Percentiles rank a stretch among this genome's conserved stretches.
phyloP scores from a whole-genome alignment of 2,113 vertebrate species.

The Lathamus discolor region DNA sequence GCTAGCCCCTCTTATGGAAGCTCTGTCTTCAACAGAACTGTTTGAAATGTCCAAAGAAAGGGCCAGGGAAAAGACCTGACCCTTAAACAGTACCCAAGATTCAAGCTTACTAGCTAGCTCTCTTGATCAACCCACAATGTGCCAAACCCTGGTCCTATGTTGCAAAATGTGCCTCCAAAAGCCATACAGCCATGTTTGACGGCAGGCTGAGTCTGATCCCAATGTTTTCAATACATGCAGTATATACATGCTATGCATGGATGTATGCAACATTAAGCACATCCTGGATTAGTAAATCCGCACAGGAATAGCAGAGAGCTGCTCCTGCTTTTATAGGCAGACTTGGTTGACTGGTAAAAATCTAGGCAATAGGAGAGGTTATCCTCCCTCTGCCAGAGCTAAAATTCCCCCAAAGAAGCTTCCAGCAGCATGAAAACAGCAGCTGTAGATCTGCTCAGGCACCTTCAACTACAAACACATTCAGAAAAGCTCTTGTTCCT shows the following conservation, averaged over 20 bases:
- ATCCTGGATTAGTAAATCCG: background rate
- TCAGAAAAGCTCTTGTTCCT: background rate
- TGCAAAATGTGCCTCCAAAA: background rate
- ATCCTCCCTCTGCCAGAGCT: background rate
- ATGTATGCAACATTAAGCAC: rapidly evolving
- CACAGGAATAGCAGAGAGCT: background rate
- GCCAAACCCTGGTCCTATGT: background rate
- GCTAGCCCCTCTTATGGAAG: background rate
- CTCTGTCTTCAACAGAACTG: background rate
- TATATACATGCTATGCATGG: background rate
- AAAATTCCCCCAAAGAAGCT: background rate
- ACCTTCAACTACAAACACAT: rapidly evolving
- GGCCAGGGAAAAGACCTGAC: background rate
- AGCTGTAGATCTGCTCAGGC: background rate
- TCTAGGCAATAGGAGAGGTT: background rate
- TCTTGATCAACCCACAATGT: background rate
- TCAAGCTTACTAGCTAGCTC: background rate
- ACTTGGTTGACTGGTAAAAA: background rate
- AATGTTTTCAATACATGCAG: background rate
- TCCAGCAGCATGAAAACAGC: background rate
- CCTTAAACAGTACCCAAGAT: background rate
- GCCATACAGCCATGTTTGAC: background rate
- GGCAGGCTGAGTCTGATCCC: background rate
- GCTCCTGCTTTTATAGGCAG: background rate
- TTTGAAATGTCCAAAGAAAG: background rate